These are phyloP conservation scores for Aspidiotus rigidus DNA, from an alignment of 2,888 invertebrate genomes.

Conservation along the genomic window DNA sequence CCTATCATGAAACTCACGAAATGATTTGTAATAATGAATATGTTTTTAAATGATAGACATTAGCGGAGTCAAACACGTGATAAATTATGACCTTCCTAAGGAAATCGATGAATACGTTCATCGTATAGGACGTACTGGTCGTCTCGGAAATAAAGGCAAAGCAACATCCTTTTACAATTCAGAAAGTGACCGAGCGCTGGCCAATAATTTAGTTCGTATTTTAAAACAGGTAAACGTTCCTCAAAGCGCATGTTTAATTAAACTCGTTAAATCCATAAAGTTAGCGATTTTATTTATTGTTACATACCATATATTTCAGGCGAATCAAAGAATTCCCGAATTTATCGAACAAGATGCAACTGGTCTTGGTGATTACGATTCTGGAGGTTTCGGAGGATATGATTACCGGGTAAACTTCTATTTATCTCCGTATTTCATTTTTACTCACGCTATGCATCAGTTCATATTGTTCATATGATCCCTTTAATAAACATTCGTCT, in stretches of 20 bases:
- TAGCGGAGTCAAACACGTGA: slow-evolving; percentile 73
- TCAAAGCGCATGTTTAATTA: background rate
- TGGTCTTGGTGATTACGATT: slow-evolving; percentile 43
- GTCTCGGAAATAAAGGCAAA: slow-evolving; percentile 81
- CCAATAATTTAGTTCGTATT: slow-evolving; percentile 59
- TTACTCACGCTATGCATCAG: background rate
- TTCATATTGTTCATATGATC: no score
- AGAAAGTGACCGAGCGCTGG: slow-evolving; percentile 52
- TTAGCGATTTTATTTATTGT: background rate
- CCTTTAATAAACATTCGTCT: no score
- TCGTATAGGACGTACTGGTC: slow-evolving; percentile 86
- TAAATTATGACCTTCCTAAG: slow-evolving; percentile 85
- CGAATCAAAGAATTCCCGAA: slow-evolving; percentile 69
- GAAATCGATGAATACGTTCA: slow-evolving; percentile 91
- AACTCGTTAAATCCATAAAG: background rate
- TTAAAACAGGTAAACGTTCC: slow-evolving; percentile 49
- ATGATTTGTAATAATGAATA: background rate
- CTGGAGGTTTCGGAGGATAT: slow-evolving; percentile 55
- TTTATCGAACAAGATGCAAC: slow-evolving; percentile 53
- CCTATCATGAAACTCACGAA: slow-evolving; percentile 36
- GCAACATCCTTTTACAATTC: slow-evolving; percentile 77
- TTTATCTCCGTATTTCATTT: background rate
- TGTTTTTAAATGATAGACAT: slow-evolving; percentile 53
- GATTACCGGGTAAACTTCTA: slow-evolving; percentile 45
- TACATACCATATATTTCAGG: slow-evolving; percentile 44